phyloP scores from a whole-genome alignment of 2,113 vertebrate species.

The Meleagris gallopavo region DNA sequence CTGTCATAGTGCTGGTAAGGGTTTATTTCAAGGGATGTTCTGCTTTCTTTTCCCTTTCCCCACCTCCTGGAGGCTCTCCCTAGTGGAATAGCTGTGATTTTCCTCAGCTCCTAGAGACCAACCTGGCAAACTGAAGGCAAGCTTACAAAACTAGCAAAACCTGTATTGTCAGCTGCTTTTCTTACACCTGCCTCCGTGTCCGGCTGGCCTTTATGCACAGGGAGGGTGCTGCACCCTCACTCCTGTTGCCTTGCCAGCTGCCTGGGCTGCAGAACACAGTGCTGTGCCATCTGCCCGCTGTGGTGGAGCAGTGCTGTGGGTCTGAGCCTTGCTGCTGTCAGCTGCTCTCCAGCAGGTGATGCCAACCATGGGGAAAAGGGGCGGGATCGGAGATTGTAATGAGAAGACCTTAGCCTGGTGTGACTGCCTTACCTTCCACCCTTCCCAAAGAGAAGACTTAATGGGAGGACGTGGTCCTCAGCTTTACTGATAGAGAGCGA shows the following conservation, averaged over 20 bases:
- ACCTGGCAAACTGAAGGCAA: background rate
- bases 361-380: background rate
- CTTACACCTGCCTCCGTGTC: accelerated
- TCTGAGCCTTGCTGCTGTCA: background rate
- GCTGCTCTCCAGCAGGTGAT: background rate
- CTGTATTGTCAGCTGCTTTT: background rate
- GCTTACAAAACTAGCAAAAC: background rate
- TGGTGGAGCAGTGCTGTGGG: background rate
- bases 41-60: background rate
- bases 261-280: background rate
- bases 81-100: background rate
- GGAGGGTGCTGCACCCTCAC: background rate
- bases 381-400: background rate
- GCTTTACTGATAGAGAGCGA: background rate
- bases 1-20: background rate
- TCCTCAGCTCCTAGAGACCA: accelerated
- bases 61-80: background rate
- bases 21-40: background rate
- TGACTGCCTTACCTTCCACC: background rate
- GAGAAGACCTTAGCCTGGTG: background rate
- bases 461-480: background rate
- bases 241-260: background rate
- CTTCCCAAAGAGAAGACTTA: background rate
- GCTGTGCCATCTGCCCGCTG: background rate
- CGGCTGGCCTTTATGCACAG: background rate